Evolutionary conservation across 2,888 invertebrate genomes (phyloP).

Genomic region (Platycheirus albimanus): DNA sequence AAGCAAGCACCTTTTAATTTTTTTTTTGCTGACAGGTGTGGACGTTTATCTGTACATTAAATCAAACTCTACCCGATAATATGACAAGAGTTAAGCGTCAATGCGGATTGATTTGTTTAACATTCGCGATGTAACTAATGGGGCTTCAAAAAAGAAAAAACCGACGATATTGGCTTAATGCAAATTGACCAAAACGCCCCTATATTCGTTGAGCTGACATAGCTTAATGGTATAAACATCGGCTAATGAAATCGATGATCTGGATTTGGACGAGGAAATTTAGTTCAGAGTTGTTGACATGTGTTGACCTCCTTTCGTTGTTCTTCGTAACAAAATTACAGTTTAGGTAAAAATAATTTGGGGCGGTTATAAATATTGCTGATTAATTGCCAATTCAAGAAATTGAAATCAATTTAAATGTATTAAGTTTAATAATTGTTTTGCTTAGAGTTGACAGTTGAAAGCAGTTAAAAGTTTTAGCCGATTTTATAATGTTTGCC

Average conservation of each 20-base stretch:
- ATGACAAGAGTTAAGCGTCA: constrained; percentile 35
- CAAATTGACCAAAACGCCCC: background rate
- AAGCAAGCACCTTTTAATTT: constrained; percentile 4
- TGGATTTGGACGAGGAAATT: constrained; percentile 1
- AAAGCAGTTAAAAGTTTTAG: too few species aligned
- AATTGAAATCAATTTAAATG: too few species aligned
- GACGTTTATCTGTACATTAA: constrained; percentile 21
- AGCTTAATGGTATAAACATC: constrained; percentile 10
- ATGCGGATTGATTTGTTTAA: constrained; percentile 20
- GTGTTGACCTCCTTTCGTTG: background rate
- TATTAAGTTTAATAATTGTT: too few species aligned
- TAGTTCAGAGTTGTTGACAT: background rate
- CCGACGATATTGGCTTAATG: constrained; percentile 25
- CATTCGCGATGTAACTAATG: constrained; percentile 31
- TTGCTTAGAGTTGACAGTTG: too few species aligned
- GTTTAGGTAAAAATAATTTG: background rate
- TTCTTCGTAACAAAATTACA: background rate
- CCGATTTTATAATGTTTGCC: too few species aligned
- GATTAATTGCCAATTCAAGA: background rate
- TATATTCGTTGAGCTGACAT: constrained; percentile 38
- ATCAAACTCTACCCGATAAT: constrained; percentile 17
- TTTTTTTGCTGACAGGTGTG: constrained; percentile 12
- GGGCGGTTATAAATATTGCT: background rate
- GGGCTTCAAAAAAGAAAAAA: background rate
- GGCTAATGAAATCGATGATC: background rate